These are phyloP conservation scores for Piliocolobus tephrosceles DNA, from an alignment of 2,113 vertebrate genomes.

Conservation along the genomic window DNA sequence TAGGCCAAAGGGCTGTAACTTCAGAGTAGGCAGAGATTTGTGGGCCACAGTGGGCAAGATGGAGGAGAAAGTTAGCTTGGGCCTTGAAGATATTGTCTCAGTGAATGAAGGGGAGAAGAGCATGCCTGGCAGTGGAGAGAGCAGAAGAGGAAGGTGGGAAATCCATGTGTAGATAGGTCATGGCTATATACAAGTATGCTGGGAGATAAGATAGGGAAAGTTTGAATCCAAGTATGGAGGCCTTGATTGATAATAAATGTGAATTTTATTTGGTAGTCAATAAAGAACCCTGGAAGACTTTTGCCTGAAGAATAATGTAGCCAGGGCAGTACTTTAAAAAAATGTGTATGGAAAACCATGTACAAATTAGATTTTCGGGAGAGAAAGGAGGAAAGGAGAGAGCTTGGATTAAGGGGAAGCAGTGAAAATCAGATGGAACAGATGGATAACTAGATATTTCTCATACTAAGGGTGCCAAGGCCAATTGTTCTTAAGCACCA, in stretches of 20 bases:
- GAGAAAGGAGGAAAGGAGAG: not conserved
- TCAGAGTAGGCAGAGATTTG: not conserved
- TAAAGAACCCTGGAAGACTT: not conserved
- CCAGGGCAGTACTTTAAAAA: not conserved
- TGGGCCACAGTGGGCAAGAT: not conserved
- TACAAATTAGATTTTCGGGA: not conserved
- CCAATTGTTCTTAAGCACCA: not conserved
- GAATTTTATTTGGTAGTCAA: not conserved
- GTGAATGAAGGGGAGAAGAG: not conserved
- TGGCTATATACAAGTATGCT: not conserved
- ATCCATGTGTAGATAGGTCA: not conserved
- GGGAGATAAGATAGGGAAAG: not conserved
- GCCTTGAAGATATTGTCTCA: not conserved
- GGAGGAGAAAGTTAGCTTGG: not conserved
- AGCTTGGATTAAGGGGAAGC: not conserved
- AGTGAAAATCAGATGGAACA: not conserved
- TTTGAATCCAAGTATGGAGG: not conserved
- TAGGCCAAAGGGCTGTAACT: not conserved
- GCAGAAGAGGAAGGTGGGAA: not conserved
- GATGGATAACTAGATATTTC: not conserved
- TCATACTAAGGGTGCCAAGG: not conserved
- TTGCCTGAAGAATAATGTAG: not conserved
- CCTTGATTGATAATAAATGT: not conserved
- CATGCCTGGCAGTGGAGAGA: not conserved
- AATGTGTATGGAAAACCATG: not conserved